Conservation (phyloP, 1,140 invertebrate species). For the Drosophila truncata region DNA sequence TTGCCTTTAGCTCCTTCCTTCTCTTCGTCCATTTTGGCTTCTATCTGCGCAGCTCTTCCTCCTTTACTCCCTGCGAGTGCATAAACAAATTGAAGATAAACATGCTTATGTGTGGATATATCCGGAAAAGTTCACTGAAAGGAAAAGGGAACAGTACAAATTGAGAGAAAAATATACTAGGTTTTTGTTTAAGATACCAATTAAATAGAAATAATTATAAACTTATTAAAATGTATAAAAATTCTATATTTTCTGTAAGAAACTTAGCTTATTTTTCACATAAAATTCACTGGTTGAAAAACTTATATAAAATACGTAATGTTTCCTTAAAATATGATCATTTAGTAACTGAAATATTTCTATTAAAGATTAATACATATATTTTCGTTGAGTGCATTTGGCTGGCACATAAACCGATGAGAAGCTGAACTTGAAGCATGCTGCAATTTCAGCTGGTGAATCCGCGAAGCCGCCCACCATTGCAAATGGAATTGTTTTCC, state of each 20-base stretch:
- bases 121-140: not conserved
- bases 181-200: not conserved
- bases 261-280: not conserved
- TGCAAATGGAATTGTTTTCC: slow-evolving; percentile 74
- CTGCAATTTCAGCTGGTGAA: slow-evolving; percentile 53
- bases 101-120: slow-evolving; percentile 38
- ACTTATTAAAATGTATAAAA: not conserved
- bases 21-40: slow-evolving; percentile 2
- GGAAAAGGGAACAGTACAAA: not conserved
- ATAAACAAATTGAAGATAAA: slow-evolving; percentile 64
- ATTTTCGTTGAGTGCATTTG: slow-evolving; percentile 7
- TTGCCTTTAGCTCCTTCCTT: not conserved
- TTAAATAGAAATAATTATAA: not conserved
- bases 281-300: too few relatives aligned
- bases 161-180: not conserved
- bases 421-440: slow-evolving; percentile 31
- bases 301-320: too few relatives aligned
- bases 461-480: slow-evolving; percentile 40
- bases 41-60: not conserved
- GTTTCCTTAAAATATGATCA: not conserved
- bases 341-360: not conserved
- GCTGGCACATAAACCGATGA: not conserved
- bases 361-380: too few relatives aligned
- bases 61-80: slow-evolving; percentile 37
- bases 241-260: not conserved